Conservation (phyloP, 2,888 invertebrate species). For the Dendrolimus houi region DNA sequence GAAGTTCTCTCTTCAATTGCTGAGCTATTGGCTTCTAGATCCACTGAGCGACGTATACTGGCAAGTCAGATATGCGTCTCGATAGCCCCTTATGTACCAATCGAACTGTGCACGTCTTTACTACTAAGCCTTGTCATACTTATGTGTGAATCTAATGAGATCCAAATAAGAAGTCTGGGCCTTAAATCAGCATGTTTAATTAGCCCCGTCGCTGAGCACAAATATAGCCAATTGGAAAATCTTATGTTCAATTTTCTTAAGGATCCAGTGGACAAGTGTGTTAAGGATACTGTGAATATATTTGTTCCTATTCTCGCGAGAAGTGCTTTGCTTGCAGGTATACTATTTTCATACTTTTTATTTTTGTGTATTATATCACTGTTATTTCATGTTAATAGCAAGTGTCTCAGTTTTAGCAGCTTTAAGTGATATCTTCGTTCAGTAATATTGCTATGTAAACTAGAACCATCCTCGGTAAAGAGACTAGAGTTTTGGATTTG, state of each 20-base stretch:
- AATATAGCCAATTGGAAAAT: slow-evolving; percentile 59
- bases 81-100: slow-evolving; percentile 60
- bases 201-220: slow-evolving; percentile 60
- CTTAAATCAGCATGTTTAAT: slow-evolving; percentile 57
- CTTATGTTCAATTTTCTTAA: slow-evolving; percentile 59
- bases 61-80: slow-evolving; percentile 64
- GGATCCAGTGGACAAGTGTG: slow-evolving; percentile 55
- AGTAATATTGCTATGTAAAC: no score
- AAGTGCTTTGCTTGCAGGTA: slow-evolving; percentile 58
- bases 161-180: slow-evolving; percentile 52
- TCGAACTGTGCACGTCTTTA: slow-evolving; percentile 64
- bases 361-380: no score
- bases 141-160: slow-evolving; percentile 67
- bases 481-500: no score
- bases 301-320: slow-evolving; percentile 62
- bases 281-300: slow-evolving; percentile 52
- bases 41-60: slow-evolving; percentile 47
- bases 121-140: slow-evolving; percentile 59
- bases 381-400: no score
- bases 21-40: slow-evolving; percentile 52
- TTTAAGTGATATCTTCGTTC: no score
- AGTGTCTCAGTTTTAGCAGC: no score
- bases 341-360: slow-evolving; percentile 5
- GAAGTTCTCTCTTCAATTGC: slow-evolving; percentile 63
- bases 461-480: no score